phyloP scores from a whole-genome alignment of 2,113 vertebrate species.

The Spheniscus mendiculus region DNA sequence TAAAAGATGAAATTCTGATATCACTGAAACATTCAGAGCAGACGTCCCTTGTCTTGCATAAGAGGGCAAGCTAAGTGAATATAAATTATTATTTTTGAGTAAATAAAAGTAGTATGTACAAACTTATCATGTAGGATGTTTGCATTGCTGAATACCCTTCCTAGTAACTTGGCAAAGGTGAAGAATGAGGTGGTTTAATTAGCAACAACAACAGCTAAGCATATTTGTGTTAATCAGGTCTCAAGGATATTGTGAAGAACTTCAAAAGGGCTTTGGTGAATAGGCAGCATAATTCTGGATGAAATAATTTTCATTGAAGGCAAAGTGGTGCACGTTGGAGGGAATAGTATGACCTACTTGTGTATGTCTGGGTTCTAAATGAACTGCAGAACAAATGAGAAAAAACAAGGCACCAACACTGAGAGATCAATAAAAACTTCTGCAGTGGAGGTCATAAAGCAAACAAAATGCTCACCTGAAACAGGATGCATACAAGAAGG shows the following conservation, averaged over 20 bases:
- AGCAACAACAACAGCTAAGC: background rate
- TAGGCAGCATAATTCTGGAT: background rate
- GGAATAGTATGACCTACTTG: background rate
- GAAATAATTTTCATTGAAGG: background rate
- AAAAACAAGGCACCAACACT: background rate
- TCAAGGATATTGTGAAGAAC: conserved; percentile 20
- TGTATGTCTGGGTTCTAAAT: background rate
- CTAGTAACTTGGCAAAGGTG: background rate
- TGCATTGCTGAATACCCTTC: background rate
- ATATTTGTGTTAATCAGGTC: conserved; percentile 34
- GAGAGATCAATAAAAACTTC: background rate
- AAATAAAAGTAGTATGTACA: background rate
- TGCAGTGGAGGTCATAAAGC: background rate
- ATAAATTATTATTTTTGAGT: background rate
- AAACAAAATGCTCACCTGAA: background rate
- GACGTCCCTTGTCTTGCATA: background rate
- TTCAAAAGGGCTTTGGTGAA: conserved; percentile 12
- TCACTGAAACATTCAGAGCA: background rate
- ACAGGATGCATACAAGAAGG: background rate
- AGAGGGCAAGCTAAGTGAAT: background rate
- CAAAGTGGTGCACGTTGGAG: background rate
- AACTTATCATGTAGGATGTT: background rate
- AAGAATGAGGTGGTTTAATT: background rate
- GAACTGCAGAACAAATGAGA: background rate
- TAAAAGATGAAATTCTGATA: background rate